phyloP scores from a whole-genome alignment of 2,113 vertebrate species.

The Jacana jacana region DNA sequence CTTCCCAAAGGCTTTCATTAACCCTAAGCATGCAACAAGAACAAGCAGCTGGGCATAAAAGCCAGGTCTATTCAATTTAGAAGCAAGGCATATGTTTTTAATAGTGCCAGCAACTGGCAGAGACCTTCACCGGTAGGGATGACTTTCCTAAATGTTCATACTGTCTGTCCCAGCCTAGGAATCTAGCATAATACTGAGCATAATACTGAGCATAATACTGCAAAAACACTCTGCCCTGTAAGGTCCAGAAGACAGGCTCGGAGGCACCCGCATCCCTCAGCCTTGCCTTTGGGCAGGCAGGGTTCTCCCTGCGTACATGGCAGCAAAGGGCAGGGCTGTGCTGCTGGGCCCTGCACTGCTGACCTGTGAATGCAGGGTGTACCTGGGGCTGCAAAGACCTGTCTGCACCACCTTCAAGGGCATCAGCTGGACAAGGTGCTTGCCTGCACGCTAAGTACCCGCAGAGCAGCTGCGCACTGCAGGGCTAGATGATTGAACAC shows the following conservation, averaged over 20 bases:
- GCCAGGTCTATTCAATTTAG: not conserved
- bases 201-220: not conserved
- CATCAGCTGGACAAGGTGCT: not conserved
- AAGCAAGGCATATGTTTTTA: not conserved
- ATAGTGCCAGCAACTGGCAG: not conserved
- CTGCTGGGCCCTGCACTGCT: not conserved
- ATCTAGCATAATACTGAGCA: not conserved
- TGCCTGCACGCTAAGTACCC: not conserved
- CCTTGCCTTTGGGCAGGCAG: not conserved
- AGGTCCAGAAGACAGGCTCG: not conserved
- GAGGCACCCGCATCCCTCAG: not conserved
- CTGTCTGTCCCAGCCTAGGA: not conserved
- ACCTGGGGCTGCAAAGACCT: not conserved
- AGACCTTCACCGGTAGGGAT: not conserved
- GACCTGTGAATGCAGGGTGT: fast-evolving
- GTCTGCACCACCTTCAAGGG: fast-evolving
- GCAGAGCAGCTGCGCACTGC: not conserved
- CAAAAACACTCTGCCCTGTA: not conserved
- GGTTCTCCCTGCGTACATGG: not conserved
- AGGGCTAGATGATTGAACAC: not conserved
- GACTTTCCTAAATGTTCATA: not conserved
- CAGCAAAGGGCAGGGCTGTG: not conserved
- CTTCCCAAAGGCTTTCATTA: not conserved
- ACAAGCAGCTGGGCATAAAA: not conserved
- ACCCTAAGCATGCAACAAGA: not conserved